phyloP scores from a whole-genome alignment of 2,113 vertebrate species.

The Chaetodon trifascialis region DNA sequence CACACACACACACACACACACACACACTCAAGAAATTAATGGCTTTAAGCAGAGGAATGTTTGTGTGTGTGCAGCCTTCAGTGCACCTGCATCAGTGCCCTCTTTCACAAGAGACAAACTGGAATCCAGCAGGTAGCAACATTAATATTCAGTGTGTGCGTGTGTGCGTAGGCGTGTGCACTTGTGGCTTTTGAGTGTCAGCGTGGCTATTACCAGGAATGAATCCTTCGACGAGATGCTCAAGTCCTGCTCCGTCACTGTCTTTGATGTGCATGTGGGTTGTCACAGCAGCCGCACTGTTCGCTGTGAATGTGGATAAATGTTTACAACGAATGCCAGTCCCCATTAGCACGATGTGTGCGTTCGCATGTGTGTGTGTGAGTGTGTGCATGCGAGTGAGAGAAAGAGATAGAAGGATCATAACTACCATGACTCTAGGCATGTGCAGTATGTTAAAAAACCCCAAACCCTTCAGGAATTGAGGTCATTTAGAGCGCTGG shows the following conservation, averaged over 20 bases:
- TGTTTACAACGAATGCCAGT: conserved; percentile 47
- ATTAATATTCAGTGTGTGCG: conserved; percentile 48
- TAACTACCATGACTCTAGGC: conserved; percentile 12
- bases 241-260: conserved; percentile 9
- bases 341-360: neutral
- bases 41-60: neutral
- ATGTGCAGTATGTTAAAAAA: conserved; percentile 40
- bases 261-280: conserved; percentile 35
- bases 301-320: conserved; percentile 8
- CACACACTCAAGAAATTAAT: neutral
- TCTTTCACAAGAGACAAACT: conserved; percentile 24
- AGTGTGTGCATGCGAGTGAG: neutral
- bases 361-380: neutral
- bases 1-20: neutral
- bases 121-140: conserved; percentile 38
- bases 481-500: conserved; percentile 31
- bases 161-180: neutral
- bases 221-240: conserved; percentile 8
- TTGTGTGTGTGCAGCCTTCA: conserved; percentile 4
- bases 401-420: conserved; percentile 4
- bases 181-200: conserved; percentile 9
- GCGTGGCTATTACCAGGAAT: conserved; percentile 1
- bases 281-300: conserved; percentile 27
- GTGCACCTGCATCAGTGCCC: conserved; percentile 18
- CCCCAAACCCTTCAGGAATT: conserved; percentile 10